These are phyloP conservation scores for Drosophila arawakana DNA, from an alignment of 1,140 invertebrate genomes.

Conservation along the genomic window DNA sequence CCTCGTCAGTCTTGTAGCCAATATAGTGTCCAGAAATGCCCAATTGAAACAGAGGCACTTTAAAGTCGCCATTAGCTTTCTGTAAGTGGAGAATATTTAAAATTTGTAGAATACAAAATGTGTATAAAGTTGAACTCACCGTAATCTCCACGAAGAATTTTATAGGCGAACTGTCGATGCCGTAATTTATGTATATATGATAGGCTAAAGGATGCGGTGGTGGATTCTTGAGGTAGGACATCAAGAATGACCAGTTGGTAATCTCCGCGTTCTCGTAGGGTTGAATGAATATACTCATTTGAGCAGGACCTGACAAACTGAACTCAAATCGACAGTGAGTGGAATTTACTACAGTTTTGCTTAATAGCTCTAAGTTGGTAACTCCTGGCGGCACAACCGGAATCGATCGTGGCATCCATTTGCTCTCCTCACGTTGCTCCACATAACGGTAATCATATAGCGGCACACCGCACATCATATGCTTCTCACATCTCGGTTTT, in stretches of 20 bases:
- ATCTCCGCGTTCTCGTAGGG: background rate
- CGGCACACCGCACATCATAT: slow-evolving; percentile 89
- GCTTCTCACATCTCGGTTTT: slow-evolving; percentile 86
- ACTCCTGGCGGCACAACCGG: slow-evolving; percentile 7
- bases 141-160: slow-evolving; percentile 37
- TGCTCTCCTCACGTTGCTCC: slow-evolving; percentile 18
- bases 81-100: slow-evolving; percentile 5
- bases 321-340: slow-evolving; percentile 10
- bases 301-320: slow-evolving; percentile 1
- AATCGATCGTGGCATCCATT: slow-evolving; percentile 48
- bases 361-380: slow-evolving; percentile 76
- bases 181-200: slow-evolving; percentile 34
- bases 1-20: background rate
- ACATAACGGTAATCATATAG: slow-evolving; percentile 85
- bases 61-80: slow-evolving; percentile 33
- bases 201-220: slow-evolving; percentile 31
- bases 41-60: slow-evolving; percentile 13
- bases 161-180: slow-evolving; percentile 42
- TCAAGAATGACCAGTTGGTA: background rate
- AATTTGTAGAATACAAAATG: background rate
- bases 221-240: slow-evolving; percentile 18
- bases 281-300: slow-evolving; percentile 5
- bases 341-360: slow-evolving; percentile 1
- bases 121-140: background rate
- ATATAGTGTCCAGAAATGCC: slow-evolving; percentile 30